A percentile compares a stretch with the other conserved stretches of the same genome.
phyloP scores from a whole-genome alignment of 2,113 vertebrate genomes.

The Phalacrocorax carbo region DNA sequence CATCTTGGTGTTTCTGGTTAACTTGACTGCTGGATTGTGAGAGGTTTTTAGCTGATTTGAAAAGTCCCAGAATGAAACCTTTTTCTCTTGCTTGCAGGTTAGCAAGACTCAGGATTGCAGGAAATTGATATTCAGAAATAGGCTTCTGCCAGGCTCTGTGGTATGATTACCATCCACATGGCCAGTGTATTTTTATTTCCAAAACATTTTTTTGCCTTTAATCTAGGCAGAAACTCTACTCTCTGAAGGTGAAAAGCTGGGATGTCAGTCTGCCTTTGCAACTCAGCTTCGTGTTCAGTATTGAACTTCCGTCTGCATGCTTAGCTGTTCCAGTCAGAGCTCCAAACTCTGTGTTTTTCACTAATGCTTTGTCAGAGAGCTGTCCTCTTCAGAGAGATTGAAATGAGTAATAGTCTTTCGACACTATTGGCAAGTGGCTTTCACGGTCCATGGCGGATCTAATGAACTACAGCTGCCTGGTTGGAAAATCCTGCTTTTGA shows the following conservation, averaged over 20 bases:
- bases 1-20: neutral
- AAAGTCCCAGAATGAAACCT: neutral
- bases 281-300: neutral
- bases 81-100: neutral
- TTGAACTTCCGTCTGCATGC: neutral
- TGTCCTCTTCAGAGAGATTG: slow-evolving; percentile 44
- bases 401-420: slow-evolving; percentile 34
- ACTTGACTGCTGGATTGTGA: neutral
- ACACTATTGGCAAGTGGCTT: slow-evolving; percentile 68
- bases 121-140: neutral
- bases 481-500: slow-evolving; percentile 61
- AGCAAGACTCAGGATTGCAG: neutral
- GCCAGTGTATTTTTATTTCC: neutral
- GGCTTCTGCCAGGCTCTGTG: neutral
- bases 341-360: neutral
- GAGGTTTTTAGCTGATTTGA: neutral
- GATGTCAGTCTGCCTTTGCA: neutral
- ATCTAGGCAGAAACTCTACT: neutral
- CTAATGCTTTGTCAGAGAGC: slow-evolving; percentile 23
- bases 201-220: neutral
- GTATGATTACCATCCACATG: neutral
- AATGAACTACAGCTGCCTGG: slow-evolving; percentile 65
- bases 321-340: neutral
- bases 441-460: slow-evolving; percentile 48
- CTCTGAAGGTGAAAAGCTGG: neutral